Conservation (phyloP, 2,113 vertebrate species). For the Ctenomys sociabilis region DNA sequence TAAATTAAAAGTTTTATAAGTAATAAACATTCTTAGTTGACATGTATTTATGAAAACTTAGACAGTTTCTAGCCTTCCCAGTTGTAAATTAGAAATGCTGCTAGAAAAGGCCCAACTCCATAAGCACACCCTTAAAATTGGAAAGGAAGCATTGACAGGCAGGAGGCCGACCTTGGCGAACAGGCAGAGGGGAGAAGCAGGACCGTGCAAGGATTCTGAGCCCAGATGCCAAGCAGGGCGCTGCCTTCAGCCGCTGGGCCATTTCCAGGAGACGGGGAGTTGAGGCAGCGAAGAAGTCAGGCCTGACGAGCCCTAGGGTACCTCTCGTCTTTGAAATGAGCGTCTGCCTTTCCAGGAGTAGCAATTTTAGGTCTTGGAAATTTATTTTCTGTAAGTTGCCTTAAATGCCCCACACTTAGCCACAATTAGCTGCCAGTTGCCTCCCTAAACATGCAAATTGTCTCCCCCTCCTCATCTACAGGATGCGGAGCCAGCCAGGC, state of each 20-base stretch:
- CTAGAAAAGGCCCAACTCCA: slow-evolving; percentile 43
- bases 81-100: slow-evolving; percentile 18
- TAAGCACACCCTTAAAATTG: slow-evolving; percentile 53
- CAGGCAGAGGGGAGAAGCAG: neutral
- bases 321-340: neutral
- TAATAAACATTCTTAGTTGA: neutral
- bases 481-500: neutral
- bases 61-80: neutral
- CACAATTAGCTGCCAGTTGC: neutral
- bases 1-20: slow-evolving; percentile 22
- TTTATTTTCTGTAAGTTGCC: slow-evolving; percentile 27
- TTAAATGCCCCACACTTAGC: neutral
- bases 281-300: neutral
- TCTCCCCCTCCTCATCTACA: neutral
- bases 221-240: slow-evolving; percentile 31
- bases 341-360: neutral
- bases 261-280: neutral
- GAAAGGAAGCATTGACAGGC: slow-evolving; percentile 62
- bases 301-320: neutral
- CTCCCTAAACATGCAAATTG: neutral
- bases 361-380: neutral
- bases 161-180: slow-evolving; percentile 45
- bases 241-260: neutral
- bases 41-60: neutral
- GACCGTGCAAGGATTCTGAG: neutral